Evolutionary conservation across 2,113 vertebrate genomes (phyloP).

Genomic region (Lynx canadensis): DNA sequence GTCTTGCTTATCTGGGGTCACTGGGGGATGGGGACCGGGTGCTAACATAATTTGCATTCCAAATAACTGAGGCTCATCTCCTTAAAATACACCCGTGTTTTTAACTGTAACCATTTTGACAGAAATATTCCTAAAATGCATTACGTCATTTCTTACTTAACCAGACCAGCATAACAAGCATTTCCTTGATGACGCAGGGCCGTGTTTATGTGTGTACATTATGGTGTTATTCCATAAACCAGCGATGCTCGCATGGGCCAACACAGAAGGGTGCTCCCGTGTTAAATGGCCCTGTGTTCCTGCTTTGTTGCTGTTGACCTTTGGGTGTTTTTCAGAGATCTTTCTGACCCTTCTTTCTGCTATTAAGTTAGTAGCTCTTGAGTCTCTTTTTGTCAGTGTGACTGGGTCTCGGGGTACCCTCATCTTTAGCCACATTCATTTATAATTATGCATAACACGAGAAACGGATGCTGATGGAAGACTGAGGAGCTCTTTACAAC

Average conservation of each 20-base stretch:
- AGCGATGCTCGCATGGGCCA: rapidly evolving
- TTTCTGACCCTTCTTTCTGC: conserved; percentile 2
- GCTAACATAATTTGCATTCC: background rate
- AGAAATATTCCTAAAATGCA: conserved; percentile 50
- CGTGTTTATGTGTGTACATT: background rate
- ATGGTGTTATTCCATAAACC: background rate
- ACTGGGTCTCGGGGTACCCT: background rate
- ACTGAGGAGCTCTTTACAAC: background rate
- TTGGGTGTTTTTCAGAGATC: background rate
- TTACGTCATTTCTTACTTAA: conserved; percentile 36
- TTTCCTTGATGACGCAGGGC: background rate
- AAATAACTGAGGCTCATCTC: background rate
- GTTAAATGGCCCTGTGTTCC: background rate
- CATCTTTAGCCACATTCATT: background rate
- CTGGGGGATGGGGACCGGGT: background rate
- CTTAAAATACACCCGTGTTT: background rate
- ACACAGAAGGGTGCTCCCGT: background rate
- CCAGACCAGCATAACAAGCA: background rate
- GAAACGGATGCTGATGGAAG: background rate
- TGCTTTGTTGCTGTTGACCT: background rate
- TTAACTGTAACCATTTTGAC: conserved; percentile 11
- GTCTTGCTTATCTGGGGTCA: background rate
- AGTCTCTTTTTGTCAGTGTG: background rate
- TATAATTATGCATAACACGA: background rate
- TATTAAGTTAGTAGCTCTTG: background rate